phyloP scores from a whole-genome alignment of 2,113 vertebrate species.

The Isurus oxyrinchus region DNA sequence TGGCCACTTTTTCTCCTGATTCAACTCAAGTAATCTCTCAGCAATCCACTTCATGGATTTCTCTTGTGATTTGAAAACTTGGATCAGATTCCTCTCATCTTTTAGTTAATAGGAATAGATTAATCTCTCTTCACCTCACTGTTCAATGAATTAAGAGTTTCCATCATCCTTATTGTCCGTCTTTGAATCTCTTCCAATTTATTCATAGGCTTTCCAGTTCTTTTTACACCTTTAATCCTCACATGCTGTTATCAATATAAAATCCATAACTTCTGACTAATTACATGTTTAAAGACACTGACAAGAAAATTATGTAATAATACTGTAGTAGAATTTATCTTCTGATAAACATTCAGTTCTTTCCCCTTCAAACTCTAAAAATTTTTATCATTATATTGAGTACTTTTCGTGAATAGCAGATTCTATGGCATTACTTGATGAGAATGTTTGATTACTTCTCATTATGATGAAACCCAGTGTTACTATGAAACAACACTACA shows the following conservation, averaged over 20 bases:
- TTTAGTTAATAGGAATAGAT: not conserved
- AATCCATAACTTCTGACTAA: conserved; percentile 8
- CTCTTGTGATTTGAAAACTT: not conserved
- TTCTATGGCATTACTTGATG: conserved; percentile 20
- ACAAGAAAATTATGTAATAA: not conserved
- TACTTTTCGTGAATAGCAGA: not conserved
- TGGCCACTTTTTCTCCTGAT: not conserved
- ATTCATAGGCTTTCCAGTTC: not conserved
- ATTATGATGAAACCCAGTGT: not conserved
- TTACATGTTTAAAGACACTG: not conserved
- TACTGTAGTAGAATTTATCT: not conserved
- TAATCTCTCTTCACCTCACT: not conserved
- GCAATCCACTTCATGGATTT: not conserved
- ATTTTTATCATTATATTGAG: not conserved
- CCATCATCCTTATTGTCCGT: not conserved
- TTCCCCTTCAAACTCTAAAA: not conserved
- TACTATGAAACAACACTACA: conserved; percentile 9
- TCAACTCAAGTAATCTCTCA: not conserved
- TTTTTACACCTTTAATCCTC: not conserved
- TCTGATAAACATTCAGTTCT: not conserved
- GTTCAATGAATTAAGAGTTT: not conserved
- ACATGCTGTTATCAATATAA: not conserved
- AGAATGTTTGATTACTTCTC: not conserved
- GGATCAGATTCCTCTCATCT: not conserved
- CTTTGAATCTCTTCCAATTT: conserved; percentile 16